phyloP scores from a whole-genome alignment of 2,113 vertebrate genomes.

The Paratilapia polleni region DNA sequence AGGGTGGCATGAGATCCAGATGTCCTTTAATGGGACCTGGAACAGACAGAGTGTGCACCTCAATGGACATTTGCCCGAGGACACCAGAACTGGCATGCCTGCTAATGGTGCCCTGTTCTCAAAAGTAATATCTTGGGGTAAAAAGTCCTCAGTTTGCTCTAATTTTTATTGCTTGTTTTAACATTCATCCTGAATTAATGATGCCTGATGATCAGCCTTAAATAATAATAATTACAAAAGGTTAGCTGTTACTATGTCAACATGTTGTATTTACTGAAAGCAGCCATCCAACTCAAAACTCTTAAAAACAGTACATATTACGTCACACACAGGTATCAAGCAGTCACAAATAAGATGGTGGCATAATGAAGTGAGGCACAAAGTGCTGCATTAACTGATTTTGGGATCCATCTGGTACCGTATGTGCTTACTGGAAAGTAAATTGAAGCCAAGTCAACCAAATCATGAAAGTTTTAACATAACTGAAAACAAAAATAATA shows the following conservation, averaged over 20 bases:
- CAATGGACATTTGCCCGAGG: no score
- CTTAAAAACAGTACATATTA: not conserved
- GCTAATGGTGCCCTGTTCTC: not conserved
- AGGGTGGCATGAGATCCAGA: not conserved
- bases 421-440: not conserved
- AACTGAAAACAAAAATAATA: not conserved
- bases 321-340: not conserved
- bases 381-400: not conserved
- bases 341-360: not conserved
- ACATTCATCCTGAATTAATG: not conserved
- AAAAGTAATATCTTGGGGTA: not conserved
- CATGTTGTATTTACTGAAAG: not conserved
- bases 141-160: not conserved
- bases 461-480: not conserved
- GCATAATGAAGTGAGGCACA: not conserved
- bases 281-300: not conserved
- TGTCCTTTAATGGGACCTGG: not conserved
- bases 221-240: not conserved
- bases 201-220: not conserved
- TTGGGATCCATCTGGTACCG: not conserved
- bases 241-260: no score
- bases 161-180: not conserved
- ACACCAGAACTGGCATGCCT: not conserved
- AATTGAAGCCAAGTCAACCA: not conserved
- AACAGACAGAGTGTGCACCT: not conserved